Conservation (phyloP, 2,888 invertebrate species). For the Eristalinus sepulchralis region DNA sequence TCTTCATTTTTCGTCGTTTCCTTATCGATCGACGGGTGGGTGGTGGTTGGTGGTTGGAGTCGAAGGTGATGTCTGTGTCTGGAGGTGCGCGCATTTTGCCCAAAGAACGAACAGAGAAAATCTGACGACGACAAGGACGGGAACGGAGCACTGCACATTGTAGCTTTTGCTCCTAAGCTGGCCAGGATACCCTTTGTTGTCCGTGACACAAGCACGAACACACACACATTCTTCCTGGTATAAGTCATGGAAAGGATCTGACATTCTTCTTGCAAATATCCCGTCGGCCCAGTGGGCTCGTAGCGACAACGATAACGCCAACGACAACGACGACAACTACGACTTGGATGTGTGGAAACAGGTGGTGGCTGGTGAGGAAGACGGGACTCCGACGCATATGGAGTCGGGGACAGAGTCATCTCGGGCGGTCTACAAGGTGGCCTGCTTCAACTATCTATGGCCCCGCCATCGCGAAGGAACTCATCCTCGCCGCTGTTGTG, state of each 20-base stretch:
- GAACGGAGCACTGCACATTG: neutral
- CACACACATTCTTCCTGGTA: neutral
- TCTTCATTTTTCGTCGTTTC: constrained; percentile 13
- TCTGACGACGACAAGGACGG: constrained; percentile 21
- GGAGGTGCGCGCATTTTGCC: constrained; percentile 52
- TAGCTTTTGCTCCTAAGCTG: neutral
- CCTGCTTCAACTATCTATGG: neutral
- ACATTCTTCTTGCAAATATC: constrained; percentile 45
- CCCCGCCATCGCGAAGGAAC: constrained; percentile 18
- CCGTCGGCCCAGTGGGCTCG: constrained; percentile 14
- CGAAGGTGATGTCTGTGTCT: constrained; percentile 32
- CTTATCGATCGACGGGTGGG: constrained; percentile 57
- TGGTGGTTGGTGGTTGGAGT: neutral
- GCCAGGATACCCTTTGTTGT: constrained; percentile 23
- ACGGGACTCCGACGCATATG: neutral
- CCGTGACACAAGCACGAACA: neutral
- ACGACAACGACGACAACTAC: constrained; percentile 3
- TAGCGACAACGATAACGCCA: neutral
- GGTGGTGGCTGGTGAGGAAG: constrained; percentile 56
- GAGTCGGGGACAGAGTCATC: neutral
- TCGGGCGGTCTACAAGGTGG: neutral
- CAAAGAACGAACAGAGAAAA: constrained; percentile 59
- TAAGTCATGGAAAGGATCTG: constrained; percentile 52
- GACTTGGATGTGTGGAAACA: constrained; percentile 41
- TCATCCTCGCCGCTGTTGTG: neutral